Evolutionary conservation across 2,797 vertebrate species (phyloP).

Genomic region (Pygocentrus nattereri): DNA sequence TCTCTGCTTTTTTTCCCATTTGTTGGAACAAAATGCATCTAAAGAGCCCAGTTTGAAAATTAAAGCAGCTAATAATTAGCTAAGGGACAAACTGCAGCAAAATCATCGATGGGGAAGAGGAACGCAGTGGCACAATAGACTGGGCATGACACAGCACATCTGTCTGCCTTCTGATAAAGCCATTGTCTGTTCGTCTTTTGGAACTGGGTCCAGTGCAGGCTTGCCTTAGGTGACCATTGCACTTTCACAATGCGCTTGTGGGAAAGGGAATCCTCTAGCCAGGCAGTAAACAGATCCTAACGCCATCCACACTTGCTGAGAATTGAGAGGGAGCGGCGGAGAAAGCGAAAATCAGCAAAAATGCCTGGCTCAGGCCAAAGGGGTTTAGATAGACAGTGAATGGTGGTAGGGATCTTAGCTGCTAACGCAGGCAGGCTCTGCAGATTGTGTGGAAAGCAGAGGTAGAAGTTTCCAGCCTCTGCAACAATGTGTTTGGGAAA

Average conservation of each 20-base stretch:
- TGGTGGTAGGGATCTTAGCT: background rate
- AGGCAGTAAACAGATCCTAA: constrained; percentile 34
- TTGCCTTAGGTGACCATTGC: constrained; percentile 48
- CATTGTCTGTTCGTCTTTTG: constrained; percentile 56
- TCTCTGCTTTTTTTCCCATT: background rate
- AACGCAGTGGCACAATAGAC: constrained; percentile 23
- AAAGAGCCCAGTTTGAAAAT: background rate
- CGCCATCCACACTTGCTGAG: background rate
- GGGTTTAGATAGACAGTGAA: background rate
- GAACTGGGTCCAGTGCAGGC: constrained; percentile 47
- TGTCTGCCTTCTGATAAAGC: constrained; percentile 53
- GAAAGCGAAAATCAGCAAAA: constrained; percentile 4
- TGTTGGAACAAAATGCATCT: background rate
- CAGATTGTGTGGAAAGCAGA: background rate
- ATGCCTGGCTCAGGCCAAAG: background rate
- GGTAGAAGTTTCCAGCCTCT: background rate
- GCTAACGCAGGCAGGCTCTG: background rate
- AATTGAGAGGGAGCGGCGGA: background rate
- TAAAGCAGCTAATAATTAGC: background rate
- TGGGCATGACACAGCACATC: constrained; percentile 29
- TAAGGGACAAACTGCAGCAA: background rate
- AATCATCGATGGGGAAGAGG: background rate
- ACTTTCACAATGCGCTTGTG: constrained; percentile 31
- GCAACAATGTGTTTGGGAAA: background rate
- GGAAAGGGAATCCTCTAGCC: constrained; percentile 17